A percentile compares a stretch with the other conserved stretches of the same genome.
Evolutionary conservation across 2,888 invertebrate species (phyloP).

Genomic region (Heliconius aoede): DNA sequence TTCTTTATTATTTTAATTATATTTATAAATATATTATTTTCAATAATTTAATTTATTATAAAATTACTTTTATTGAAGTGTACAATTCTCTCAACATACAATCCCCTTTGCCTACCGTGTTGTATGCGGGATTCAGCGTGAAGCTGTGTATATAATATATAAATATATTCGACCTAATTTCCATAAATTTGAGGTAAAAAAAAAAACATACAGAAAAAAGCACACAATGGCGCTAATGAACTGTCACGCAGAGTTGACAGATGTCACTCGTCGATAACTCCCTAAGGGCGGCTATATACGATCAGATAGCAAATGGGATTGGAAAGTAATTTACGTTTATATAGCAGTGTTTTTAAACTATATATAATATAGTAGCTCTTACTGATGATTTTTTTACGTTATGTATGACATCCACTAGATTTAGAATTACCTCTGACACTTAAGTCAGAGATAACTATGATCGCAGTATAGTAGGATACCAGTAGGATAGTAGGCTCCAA

Average conservation of each 20-base stretch:
- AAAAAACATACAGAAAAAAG: not conserved
- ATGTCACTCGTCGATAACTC: slow-evolving; percentile 35
- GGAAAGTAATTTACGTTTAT: slow-evolving; percentile 10
- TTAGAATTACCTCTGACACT: too few species aligned
- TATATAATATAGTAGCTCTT: too few species aligned
- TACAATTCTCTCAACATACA: not conserved
- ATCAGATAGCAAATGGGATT: slow-evolving; percentile 11
- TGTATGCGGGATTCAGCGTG: not conserved
- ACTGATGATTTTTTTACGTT: too few species aligned
- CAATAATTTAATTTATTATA: too few species aligned
- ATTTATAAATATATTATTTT: too few species aligned
- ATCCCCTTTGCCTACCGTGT: not conserved
- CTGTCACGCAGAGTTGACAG: slow-evolving; percentile 41
- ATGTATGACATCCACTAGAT: too few species aligned
- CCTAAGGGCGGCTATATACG: slow-evolving; percentile 20
- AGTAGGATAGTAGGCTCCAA: too few species aligned
- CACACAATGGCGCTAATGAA: slow-evolving; percentile 32
- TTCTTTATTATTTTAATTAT: not conserved
- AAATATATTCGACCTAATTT: not conserved
- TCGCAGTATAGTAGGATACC: too few species aligned
- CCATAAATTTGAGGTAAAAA: not conserved
- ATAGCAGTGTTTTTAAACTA: too few species aligned
- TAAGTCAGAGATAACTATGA: too few species aligned
- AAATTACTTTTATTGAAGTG: too few species aligned
- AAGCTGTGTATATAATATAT: not conserved